Percentiles rank a stretch among this genome's conserved stretches.
Evolutionary conservation across 2,797 vertebrate genomes (phyloP).

Genomic region (Gouania willdenowi): DNA sequence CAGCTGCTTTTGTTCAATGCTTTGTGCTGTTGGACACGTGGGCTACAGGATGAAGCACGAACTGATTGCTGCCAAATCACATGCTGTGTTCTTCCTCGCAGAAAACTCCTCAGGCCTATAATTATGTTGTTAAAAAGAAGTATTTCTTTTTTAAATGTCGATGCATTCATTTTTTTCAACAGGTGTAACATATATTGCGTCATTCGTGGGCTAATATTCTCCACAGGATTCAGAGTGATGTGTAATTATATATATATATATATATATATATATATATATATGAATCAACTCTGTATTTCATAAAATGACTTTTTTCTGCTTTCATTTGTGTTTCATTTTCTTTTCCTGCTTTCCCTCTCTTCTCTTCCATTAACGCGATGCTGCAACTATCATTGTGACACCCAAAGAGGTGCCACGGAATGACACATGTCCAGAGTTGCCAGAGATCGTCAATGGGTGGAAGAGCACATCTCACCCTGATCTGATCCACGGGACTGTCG

Average conservation of each 20-base stretch:
- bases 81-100: constrained; percentile 50
- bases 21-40: constrained; percentile 38
- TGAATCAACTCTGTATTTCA: no score
- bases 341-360: neutral
- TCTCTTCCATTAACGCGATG: neutral
- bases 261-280: no score
- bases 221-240: no score
- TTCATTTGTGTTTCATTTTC: neutral
- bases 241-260: no score
- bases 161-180: constrained; percentile 9
- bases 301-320: neutral
- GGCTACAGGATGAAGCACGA: constrained; percentile 28
- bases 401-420: constrained; percentile 89
- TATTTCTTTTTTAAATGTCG: no score
- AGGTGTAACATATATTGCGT: constrained; percentile 15
- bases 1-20: constrained; percentile 32
- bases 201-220: no score
- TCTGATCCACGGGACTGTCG: constrained; percentile 89
- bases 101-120: constrained; percentile 52
- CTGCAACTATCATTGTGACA: neutral
- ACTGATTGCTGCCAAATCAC: constrained; percentile 53
- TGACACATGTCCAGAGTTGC: constrained; percentile 93
- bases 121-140: no score
- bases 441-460: constrained; percentile 93
- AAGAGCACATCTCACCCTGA: constrained; percentile 94